Evolutionary conservation across 2,113 vertebrate genomes (phyloP).

Genomic region (Euleptes europaea): DNA sequence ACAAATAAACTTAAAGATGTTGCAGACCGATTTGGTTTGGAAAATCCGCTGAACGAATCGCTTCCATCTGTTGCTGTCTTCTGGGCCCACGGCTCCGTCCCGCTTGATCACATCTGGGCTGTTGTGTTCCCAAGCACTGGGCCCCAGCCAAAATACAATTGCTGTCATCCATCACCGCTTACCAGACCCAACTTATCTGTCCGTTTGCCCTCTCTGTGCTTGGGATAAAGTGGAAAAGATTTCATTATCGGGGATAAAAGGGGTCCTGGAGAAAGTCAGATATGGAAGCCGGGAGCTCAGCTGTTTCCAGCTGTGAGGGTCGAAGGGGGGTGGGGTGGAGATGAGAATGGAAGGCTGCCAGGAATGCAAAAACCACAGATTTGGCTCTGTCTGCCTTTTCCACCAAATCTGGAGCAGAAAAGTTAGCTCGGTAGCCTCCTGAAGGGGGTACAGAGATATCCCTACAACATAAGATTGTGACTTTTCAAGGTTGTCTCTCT

Average conservation of each 20-base stretch:
- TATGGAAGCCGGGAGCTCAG: slow-evolving; percentile 48
- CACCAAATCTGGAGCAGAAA: slow-evolving; percentile 2
- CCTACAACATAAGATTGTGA: too few species aligned
- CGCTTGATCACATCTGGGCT: slow-evolving; percentile 67
- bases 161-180: slow-evolving; percentile 35
- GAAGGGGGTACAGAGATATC: too few species aligned
- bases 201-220: not conserved
- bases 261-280: slow-evolving; percentile 22
- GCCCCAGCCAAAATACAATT: slow-evolving; percentile 40
- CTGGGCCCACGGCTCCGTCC: slow-evolving; percentile 41
- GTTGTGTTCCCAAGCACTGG: slow-evolving; percentile 34
- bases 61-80: slow-evolving; percentile 61
- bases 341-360: slow-evolving; percentile 22
- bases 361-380: slow-evolving; percentile 52
- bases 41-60: slow-evolving; percentile 31
- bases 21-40: slow-evolving; percentile 37
- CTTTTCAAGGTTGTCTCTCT: too few species aligned
- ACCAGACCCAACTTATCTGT: slow-evolving; percentile 43
- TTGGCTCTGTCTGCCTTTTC: slow-evolving; percentile 47
- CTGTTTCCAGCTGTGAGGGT: slow-evolving; percentile 54
- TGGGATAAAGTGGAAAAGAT: not conserved
- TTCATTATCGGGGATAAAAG: slow-evolving; percentile 19
- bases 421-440: not conserved
- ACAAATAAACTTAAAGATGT: slow-evolving; percentile 48
- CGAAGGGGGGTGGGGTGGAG: not conserved